Evolutionary conservation across 2,888 invertebrate species (phyloP), one percentile per base, ranked within the genome.

Genomic region (Odontocerum albicorne): DNA sequence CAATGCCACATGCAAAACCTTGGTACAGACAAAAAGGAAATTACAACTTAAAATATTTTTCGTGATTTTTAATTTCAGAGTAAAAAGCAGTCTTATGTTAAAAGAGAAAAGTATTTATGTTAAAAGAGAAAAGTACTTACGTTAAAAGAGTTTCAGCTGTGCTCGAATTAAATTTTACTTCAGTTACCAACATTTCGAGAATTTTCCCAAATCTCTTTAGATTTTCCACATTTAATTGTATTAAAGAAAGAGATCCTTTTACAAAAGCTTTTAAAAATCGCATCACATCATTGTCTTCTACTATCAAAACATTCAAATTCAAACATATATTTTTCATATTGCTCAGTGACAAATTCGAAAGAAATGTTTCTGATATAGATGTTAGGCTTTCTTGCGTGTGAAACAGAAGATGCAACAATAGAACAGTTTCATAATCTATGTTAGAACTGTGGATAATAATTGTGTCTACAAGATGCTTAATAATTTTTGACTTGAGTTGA

Each of bases 381-480:
- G 66, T 74, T 1, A 79, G 65, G 32, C 77, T 74, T 10, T 69
- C 66, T 51, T 91, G 89, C 10, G 80, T 80, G 60, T 87, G 85
- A 65, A 85, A 89, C 43, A 92, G 74, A 62, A 88, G 75, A n/a
- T 86, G 73, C 17, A 92, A 70, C 10, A 90, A 71, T 32, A 87
- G 69, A 6, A 85, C 71, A 0, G 84, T 80, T 66, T 91, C 88
- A 59, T 75, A 74, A 1, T 72, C 68, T 44, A 77, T 55, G 49
- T 72, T 70, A 68, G 72, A 70, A 55, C 72, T 72, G 0, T 72
- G 70, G 6, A 70, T 70, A 3, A 75, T 60, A 0, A 78, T 61
- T 60, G 69, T 73, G 2, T 71, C 71, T 10, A 82, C 73, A 40
- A 92, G 74, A 55, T 84, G 84, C 27, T 80, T 73, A 1, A 90